Evolutionary conservation across 2,888 invertebrate genomes (phyloP), one percentile per base, ranked within the genome.

Genomic region (Helobdella robusta): DNA sequence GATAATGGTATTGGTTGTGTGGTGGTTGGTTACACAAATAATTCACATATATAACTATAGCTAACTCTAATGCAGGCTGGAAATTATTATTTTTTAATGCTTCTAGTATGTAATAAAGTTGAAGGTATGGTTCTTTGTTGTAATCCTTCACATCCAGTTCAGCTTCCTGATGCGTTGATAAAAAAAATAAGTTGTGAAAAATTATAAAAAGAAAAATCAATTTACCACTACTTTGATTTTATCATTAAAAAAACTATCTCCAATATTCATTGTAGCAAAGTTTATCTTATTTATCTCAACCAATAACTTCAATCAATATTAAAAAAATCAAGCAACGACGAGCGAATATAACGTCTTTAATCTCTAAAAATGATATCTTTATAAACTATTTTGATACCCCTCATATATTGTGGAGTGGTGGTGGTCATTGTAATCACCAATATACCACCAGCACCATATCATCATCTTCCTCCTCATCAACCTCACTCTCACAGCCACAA

Each of bases 71-170:
- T 0, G 94, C 94, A 15, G 89, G 89, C 48, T 84, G 83, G 1
- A 95, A 83, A 76, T 93, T 87, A 59, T 86, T 86, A 59, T 86
- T 85, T 72, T 88, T 87, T 68, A 97, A 83, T 58, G 89, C 87
- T 70, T 88, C 89, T 61, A 93, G 85, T 72, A 95, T 93, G 71
- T 87, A 85, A 81, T 94, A 93, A 67, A 91, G 80, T 79, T 89
- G 89, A 54, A 77, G 70, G 74, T 89, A 91, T 2, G 88, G 88
- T 74, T 88, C 87, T 73, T 86, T 86, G 73, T 84, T 83, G 58
- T 83, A 82, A 68, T 83, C 82, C 70, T 86, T 85, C 65, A 86
- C 81, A 72, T 83, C 82, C 62, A 88, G 79, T 60, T 84, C 84
- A 52, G 87, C 85, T 80, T 89, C 89, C 86, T 87, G 71, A n/a